phyloP scores from a whole-genome alignment of 2,113 vertebrate genomes.

The Numenius arquata region DNA sequence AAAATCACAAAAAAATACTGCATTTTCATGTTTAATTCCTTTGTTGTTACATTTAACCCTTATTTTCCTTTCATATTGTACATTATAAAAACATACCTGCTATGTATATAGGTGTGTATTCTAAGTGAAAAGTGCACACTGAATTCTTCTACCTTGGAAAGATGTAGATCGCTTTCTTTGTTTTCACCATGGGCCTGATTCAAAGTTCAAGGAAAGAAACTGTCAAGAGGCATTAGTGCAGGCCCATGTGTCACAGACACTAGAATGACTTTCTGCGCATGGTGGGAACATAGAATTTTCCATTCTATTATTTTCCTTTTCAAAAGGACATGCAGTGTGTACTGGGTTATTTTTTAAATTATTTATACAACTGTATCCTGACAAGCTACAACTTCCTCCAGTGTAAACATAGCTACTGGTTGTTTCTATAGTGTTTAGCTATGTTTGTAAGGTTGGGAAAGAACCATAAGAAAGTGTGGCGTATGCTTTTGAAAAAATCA shows the following conservation, averaged over 20 bases:
- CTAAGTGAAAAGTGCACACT: background rate
- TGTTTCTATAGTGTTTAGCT: slow-evolving; percentile 35
- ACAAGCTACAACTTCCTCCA: slow-evolving; percentile 65
- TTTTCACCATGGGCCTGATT: background rate
- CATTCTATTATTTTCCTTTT: slow-evolving; percentile 41
- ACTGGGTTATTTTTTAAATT: slow-evolving; percentile 16
- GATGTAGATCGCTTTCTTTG: background rate
- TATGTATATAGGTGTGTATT: background rate
- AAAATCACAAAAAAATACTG: background rate
- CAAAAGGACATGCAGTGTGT: background rate
- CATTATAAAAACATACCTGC: background rate
- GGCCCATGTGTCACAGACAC: background rate
- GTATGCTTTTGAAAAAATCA: background rate
- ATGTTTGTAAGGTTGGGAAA: slow-evolving; percentile 39
- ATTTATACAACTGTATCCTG: slow-evolving; percentile 72
- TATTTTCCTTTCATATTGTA: background rate
- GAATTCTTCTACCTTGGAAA: slow-evolving; percentile 1
- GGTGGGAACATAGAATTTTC: slow-evolving; percentile 27
- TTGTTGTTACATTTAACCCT: background rate
- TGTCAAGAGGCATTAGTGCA: background rate
- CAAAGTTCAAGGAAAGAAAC: slow-evolving; percentile 2
- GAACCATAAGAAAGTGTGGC: background rate
- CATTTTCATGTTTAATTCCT: background rate
- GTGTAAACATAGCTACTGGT: slow-evolving; percentile 62
- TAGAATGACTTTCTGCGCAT: background rate